Conservation (phyloP, 2,797 vertebrate genomes). For the Heteromormyrus szaboi region DNA sequence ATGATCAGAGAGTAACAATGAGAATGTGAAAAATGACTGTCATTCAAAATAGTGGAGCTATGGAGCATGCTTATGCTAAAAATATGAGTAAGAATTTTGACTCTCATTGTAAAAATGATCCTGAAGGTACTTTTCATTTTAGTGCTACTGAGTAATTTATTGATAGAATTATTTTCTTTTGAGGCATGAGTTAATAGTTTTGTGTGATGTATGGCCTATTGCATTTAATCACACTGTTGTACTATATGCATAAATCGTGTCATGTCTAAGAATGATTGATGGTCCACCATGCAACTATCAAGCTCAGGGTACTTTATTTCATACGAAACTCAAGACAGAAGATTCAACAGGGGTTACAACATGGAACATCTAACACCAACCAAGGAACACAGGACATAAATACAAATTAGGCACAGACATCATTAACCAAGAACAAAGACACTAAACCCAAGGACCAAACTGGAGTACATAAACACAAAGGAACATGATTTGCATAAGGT, state of each 20-base stretch:
- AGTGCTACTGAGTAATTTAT: not conserved
- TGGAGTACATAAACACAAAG: not conserved
- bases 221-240: not conserved
- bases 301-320: not conserved
- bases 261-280: not conserved
- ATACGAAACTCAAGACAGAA: not conserved
- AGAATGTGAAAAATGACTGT: not conserved
- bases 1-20: not conserved
- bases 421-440: not conserved
- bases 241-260: not conserved
- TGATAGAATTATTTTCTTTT: not conserved
- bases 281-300: not conserved
- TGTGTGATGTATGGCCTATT: not conserved
- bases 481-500: not conserved
- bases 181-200: not conserved
- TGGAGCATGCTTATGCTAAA: not conserved
- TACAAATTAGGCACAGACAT: not conserved
- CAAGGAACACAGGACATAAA: not conserved
- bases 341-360: not conserved
- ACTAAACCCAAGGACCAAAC: not conserved
- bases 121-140: not conserved
- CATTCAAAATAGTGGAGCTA: not conserved
- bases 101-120: not conserved
- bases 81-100: not conserved
- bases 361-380: not conserved